phyloP scores from a whole-genome alignment of 2,113 vertebrate species.

The Saiga tatarica region DNA sequence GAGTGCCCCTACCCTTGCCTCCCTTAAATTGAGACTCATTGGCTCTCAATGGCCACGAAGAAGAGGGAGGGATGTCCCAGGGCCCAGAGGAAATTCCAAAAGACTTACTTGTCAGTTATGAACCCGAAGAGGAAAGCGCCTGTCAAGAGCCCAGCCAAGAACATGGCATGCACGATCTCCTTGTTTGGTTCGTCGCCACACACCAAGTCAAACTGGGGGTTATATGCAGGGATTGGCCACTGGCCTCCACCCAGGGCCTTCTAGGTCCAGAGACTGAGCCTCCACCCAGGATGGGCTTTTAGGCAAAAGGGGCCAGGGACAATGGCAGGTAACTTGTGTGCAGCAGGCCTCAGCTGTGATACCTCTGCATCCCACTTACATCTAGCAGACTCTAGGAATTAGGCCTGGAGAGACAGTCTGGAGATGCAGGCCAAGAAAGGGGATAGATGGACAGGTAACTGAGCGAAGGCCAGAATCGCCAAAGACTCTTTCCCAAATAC shows the following conservation, averaged over 20 bases:
- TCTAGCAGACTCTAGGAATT: not conserved
- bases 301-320: not conserved
- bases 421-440: not conserved
- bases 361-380: not conserved
- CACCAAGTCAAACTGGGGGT: constrained; percentile 67
- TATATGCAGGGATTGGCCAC: not conserved
- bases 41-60: not conserved
- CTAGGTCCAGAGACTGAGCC: not conserved
- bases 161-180: fast-evolving
- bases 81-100: not conserved
- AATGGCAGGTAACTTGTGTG: not conserved
- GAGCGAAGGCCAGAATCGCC: not conserved
- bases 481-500: not conserved
- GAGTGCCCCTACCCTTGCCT: not conserved
- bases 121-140: constrained; percentile 19
- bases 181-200: not conserved
- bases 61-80: not conserved
- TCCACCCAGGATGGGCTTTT: not conserved
- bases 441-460: not conserved
- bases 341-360: not conserved
- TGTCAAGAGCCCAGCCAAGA: not conserved
- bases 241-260: not conserved
- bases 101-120: constrained; percentile 62
- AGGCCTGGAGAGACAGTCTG: not conserved
- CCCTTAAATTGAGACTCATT: not conserved